Base-by-base conservation (phyloP, 1,140 invertebrate genomes). In the Papilio polytes region DNA sequence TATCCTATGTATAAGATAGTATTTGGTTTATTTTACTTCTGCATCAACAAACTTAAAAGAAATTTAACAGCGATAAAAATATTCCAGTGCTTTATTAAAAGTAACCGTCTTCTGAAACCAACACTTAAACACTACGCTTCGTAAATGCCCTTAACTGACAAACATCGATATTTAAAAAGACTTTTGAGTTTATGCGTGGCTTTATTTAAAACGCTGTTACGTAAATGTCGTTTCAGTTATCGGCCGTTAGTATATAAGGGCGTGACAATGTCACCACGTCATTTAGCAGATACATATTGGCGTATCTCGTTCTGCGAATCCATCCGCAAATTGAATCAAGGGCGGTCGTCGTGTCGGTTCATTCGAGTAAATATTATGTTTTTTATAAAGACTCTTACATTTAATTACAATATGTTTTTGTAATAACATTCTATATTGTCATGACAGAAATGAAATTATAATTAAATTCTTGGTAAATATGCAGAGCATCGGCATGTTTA, bases 261-360 rank as follows among this genome's bases (percentile, higher is more conserved):
- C 18, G 76, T 20, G 31, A 41, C 53, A 51, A 56, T 31, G 51
- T 59, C 53, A 78, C 26, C 8, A 4, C 36, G 76, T 78, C 76
- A 78, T 78, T 59, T 78, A 78, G 22, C 22, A 78, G 8, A 59
- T 56, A 78, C 76, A 78, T 63, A 78, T 78, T 78, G 76, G 51
- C 76, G 26, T 53, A 63, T 77, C 74, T 77, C 74, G 74, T 78
- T 78, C 53, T 31, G 31, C 44, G 48, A 77, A 77, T 77, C 74
- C 46, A 59, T 77, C 74, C 48, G 51, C 53, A 78, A 59, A 78
- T 78, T 78, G 76, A 56, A 78, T 78, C 76, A 78, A 78, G 76
- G 31, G 51, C 48, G 48, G 51, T 26, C 74, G 51, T 56, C 76
- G 53, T 53, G 51, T 20, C 76, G 76, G 51, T 78, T 78, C 53